phyloP scores from a whole-genome alignment of 2,113 vertebrate species.

The Phrynocephalus versicolor region DNA sequence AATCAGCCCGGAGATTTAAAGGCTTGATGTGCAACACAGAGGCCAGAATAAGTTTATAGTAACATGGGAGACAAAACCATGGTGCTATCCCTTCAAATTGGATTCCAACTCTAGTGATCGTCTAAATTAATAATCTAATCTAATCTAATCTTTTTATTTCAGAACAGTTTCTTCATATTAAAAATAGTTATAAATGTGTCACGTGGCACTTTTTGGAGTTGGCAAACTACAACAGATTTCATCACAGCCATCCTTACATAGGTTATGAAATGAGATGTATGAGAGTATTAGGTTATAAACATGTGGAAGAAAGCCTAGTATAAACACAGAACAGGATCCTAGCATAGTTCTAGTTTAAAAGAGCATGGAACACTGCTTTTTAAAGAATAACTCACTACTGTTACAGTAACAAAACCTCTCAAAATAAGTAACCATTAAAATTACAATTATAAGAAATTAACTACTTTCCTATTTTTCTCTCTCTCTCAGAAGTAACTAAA shows the following conservation, averaged over 20 bases:
- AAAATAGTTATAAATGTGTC: neutral
- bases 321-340: neutral
- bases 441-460: too few species aligned
- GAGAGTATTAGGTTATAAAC: neutral
- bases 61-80: constrained; percentile 16
- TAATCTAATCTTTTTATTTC: neutral
- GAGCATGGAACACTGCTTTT: neutral
- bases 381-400: neutral
- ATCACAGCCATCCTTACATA: neutral
- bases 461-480: too few species aligned
- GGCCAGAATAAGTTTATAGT: neutral
- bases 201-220: neutral
- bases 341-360: constrained; percentile 1
- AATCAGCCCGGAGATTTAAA: constrained; percentile 23
- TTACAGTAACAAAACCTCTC: too few species aligned
- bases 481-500: too few species aligned
- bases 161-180: neutral
- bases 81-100: too few species aligned
- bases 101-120: constrained; percentile 21
- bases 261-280: neutral
- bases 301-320: neutral
- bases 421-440: too few species aligned
- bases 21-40: neutral
- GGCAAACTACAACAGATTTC: too few species aligned
- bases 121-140: neutral